Conservation (phyloP, 2,888 invertebrate species). For the Platynereis dumerilii region DNA sequence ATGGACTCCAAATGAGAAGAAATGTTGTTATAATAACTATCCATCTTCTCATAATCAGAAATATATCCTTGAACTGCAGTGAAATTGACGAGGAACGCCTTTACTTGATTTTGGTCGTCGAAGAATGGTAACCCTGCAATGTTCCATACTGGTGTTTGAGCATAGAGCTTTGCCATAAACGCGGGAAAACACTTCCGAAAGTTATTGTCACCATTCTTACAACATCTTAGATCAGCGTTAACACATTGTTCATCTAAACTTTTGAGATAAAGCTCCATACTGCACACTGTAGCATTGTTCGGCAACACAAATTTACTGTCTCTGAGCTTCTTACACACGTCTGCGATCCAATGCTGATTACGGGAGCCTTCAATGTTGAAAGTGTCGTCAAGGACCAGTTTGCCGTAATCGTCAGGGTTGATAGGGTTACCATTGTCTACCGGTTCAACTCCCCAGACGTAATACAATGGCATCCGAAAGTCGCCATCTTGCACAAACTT, state of each 20-base stretch:
- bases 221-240: neutral
- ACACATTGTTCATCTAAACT: neutral
- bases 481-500: constrained; percentile 50
- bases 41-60: neutral
- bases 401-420: constrained; percentile 80
- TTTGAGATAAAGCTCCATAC: neutral
- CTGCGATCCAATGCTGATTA: constrained; percentile 77
- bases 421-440: constrained; percentile 85
- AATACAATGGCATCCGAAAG: constrained; percentile 75
- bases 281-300: neutral
- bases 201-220: neutral
- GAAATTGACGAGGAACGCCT: constrained; percentile 85
- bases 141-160: neutral
- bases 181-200: neutral
- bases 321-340: neutral
- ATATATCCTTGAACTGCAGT: constrained; percentile 70
- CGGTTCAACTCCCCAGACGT: constrained; percentile 88
- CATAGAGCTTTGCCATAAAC: too few species aligned
- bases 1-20: neutral
- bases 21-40: neutral
- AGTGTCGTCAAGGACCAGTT: constrained; percentile 75
- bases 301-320: neutral
- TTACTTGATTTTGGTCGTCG: constrained; percentile 67
- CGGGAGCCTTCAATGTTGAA: constrained; percentile 81
- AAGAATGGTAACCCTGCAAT: constrained; percentile 75